phyloP scores from a whole-genome alignment of 2,888 invertebrate species.

The Prosopocoilus inquinatus region DNA sequence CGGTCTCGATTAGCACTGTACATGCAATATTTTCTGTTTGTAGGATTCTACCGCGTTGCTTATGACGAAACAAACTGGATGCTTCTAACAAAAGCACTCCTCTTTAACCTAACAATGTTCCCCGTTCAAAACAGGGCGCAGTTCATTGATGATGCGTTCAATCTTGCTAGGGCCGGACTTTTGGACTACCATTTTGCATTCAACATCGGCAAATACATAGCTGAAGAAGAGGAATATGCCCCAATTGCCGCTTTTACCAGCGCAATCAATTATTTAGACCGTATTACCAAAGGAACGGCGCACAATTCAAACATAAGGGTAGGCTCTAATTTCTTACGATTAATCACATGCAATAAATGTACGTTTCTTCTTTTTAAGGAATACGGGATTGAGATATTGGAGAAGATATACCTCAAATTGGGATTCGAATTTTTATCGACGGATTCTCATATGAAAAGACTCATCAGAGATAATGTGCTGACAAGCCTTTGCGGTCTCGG shows the following conservation, averaged over 20 bases:
- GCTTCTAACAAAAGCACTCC: constrained; percentile 23
- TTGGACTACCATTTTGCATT: constrained; percentile 47
- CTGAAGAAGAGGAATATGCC: constrained; percentile 48
- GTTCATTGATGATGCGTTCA: constrained; percentile 54
- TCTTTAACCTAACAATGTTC: constrained; percentile 33
- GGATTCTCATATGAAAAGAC: constrained; percentile 29
- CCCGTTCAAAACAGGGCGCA: constrained; percentile 53
- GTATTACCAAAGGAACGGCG: constrained; percentile 7
- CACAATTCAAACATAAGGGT: constrained; percentile 2
- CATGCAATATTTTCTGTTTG: background rate
- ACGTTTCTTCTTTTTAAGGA: background rate
- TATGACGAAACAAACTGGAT: constrained; percentile 31
- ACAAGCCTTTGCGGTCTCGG: constrained; percentile 31
- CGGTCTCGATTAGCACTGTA: too few relatives aligned
- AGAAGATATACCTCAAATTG: constrained; percentile 54
- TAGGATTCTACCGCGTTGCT: constrained; percentile 35
- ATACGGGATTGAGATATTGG: constrained; percentile 25
- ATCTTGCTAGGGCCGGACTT: constrained; percentile 43
- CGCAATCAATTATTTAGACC: constrained; percentile 12
- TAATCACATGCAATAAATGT: too few relatives aligned
- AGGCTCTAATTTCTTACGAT: background rate
- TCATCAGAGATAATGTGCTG: constrained; percentile 25
- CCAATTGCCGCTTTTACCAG: constrained; percentile 35
- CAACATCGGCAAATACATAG: constrained; percentile 49
- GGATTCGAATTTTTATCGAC: constrained; percentile 9